phyloP scores from a whole-genome alignment of 2,113 vertebrate genomes.

The Falco punctatus region DNA sequence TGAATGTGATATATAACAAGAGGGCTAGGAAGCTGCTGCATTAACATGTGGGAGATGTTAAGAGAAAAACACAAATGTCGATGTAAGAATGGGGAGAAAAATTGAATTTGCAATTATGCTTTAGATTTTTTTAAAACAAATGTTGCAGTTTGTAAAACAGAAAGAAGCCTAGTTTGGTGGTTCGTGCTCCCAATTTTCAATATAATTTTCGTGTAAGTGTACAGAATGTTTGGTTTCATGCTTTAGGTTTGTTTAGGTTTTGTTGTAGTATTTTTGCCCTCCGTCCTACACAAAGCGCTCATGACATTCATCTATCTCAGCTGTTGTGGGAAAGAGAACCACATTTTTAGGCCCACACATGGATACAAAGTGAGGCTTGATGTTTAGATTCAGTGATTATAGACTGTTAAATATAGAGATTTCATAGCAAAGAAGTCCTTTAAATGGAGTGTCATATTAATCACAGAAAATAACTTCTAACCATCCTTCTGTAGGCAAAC shows the following conservation, averaged over 20 bases:
- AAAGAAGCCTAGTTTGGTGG: conserved; percentile 40
- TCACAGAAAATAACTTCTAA: neutral
- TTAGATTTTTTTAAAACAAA: conserved; percentile 22
- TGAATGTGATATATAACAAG: neutral
- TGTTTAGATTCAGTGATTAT: neutral
- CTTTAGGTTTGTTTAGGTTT: conserved; percentile 34
- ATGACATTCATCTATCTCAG: neutral
- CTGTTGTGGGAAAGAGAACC: neutral
- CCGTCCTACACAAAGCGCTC: neutral
- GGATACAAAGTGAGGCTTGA: neutral
- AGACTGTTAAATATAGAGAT: neutral
- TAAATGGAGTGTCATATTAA: neutral
- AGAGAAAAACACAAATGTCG: conserved; percentile 37
- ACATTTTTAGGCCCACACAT: neutral
- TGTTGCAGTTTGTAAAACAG: neutral
- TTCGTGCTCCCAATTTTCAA: conserved; percentile 35
- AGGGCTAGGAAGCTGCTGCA: neutral
- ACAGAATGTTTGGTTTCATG: neutral
- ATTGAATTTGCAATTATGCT: conserved; percentile 38
- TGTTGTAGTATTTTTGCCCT: neutral
- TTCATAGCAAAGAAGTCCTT: neutral
- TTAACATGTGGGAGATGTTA: conserved; percentile 9
- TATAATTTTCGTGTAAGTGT: conserved; percentile 4
- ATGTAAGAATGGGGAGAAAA: conserved; percentile 48
- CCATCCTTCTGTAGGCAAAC: neutral